phyloP scores from a whole-genome alignment of 2,797 vertebrate genomes.

The Chaunax sp. region DNA sequence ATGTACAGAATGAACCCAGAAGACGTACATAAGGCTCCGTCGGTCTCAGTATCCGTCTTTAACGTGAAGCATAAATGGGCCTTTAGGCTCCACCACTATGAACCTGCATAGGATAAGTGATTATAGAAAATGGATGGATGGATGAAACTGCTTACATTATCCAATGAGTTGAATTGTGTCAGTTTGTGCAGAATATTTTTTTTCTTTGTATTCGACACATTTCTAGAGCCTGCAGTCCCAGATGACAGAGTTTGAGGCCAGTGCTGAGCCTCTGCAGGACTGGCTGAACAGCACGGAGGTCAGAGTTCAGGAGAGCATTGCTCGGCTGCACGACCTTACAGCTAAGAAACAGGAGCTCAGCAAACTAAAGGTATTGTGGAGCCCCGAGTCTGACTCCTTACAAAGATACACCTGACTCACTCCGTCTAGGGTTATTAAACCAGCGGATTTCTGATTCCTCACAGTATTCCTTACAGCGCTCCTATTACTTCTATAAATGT shows the following conservation, averaged over 20 bases:
- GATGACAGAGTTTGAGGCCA: slow-evolving; percentile 95
- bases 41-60: too few species aligned
- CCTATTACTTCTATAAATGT: slow-evolving; percentile 9
- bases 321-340: slow-evolving; percentile 90
- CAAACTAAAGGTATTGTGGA: slow-evolving; percentile 90
- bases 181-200: not conserved
- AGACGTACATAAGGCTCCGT: too few species aligned
- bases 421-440: not conserved
- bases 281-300: slow-evolving; percentile 92
- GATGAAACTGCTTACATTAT: too few species aligned
- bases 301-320: slow-evolving; percentile 89
- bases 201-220: slow-evolving; percentile 11
- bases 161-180: not conserved
- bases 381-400: not conserved
- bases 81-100: too few species aligned
- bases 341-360: slow-evolving; percentile 93
- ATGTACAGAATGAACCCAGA: too few species aligned
- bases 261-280: slow-evolving; percentile 91
- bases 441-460: not conserved
- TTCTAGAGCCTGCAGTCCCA: slow-evolving; percentile 91
- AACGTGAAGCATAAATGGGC: too few species aligned
- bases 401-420: not conserved
- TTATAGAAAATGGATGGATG: too few species aligned
- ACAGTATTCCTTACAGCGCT: not conserved
- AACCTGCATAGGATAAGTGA: too few species aligned